Conservation (phyloP, 2,113 vertebrate species). For the Pluvialis apricaria region DNA sequence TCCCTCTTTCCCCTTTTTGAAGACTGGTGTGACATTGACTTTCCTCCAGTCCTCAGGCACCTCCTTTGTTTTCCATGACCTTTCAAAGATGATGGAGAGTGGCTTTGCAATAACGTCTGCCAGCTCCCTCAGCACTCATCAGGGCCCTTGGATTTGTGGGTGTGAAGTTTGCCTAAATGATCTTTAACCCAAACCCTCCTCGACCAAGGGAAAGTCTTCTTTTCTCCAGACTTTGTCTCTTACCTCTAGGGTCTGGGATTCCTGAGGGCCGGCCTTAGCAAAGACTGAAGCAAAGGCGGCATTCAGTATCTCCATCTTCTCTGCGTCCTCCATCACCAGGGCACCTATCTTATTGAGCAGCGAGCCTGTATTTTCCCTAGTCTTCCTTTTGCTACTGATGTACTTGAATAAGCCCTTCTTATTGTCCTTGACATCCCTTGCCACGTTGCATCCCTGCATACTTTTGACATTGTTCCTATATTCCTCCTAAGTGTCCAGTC, state of each 20-base stretch:
- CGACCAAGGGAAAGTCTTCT: not conserved
- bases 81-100: not conserved
- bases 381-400: not conserved
- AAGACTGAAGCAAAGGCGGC: not conserved
- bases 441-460: not conserved
- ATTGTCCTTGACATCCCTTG: not conserved
- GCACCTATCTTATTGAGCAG: not conserved
- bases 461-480: not conserved
- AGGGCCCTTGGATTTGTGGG: not conserved
- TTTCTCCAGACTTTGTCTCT: not conserved
- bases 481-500: not conserved
- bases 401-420: not conserved
- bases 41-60: not conserved
- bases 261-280: not conserved
- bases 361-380: not conserved
- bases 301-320: not conserved
- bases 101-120: not conserved
- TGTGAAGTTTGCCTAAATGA: not conserved
- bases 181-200: not conserved
- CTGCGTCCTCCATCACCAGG: not conserved
- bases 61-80: not conserved
- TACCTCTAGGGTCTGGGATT: not conserved
- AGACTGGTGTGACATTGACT: not conserved
- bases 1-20: not conserved
- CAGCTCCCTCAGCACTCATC: not conserved